Evolutionary conservation across 2,113 vertebrate genomes (phyloP).

Genomic region (Parus major): DNA sequence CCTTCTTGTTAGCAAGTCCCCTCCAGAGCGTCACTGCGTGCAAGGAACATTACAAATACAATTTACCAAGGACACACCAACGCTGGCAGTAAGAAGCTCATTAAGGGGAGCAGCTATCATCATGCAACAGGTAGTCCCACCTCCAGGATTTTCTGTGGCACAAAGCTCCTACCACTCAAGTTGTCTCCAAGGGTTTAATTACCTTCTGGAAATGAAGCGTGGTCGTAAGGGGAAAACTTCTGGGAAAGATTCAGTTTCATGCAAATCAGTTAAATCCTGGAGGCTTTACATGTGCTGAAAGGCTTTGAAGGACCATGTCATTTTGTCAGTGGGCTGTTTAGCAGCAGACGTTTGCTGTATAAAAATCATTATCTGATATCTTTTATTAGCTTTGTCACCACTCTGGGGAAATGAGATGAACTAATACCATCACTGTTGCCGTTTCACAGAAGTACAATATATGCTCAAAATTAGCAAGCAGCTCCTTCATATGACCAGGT

Average conservation of each 20-base stretch:
- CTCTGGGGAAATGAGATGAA: not conserved
- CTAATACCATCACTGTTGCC: not conserved
- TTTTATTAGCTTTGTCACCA: slow-evolving; percentile 20
- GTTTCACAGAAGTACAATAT: not conserved
- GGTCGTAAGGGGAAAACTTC: not conserved
- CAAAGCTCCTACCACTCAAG: not conserved
- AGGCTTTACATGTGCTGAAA: slow-evolving; percentile 10
- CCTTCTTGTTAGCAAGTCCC: not conserved
- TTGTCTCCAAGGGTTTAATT: slow-evolving; percentile 1
- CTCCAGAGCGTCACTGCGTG: not conserved
- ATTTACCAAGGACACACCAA: slow-evolving; percentile 11
- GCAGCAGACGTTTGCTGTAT: not conserved
- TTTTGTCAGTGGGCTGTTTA: slow-evolving; percentile 1
- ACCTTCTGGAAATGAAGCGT: slow-evolving; percentile 13
- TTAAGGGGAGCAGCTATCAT: not conserved
- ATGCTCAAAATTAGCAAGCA: not conserved
- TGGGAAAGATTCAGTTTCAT: not conserved
- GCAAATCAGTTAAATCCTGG: not conserved
- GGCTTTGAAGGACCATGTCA: not conserved
- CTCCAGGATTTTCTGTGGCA: slow-evolving; percentile 20
- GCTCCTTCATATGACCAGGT: not conserved
- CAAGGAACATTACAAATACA: not conserved
- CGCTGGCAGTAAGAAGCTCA: not conserved
- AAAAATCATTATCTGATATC: slow-evolving; percentile 19
- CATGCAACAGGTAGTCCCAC: slow-evolving; percentile 18